Percentiles rank a stretch among this genome's conserved stretches.
phyloP scores from a whole-genome alignment of 2,888 invertebrate species.

The Strigamia transsilvanica region DNA sequence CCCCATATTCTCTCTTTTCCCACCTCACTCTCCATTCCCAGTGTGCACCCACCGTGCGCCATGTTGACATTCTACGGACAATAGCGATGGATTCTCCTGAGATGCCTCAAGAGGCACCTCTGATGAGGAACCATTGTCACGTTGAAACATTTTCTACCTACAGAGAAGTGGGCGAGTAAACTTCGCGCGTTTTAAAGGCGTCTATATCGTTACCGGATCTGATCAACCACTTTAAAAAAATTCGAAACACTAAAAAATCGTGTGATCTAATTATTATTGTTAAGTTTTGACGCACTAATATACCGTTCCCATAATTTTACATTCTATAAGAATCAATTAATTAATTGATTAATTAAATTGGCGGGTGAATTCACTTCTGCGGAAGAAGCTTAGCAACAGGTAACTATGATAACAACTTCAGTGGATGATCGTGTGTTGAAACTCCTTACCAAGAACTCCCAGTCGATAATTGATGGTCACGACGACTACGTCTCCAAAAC shows the following conservation, averaged over 20 bases:
- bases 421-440: neutral
- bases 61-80: slow-evolving; percentile 46
- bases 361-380: neutral
- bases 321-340: neutral
- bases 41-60: slow-evolving; percentile 48
- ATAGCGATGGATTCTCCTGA: slow-evolving; percentile 42
- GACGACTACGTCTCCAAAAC: slow-evolving; percentile 74
- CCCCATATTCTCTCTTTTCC: slow-evolving; percentile 28
- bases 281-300: neutral
- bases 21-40: slow-evolving; percentile 45
- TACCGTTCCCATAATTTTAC: neutral
- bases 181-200: neutral
- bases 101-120: slow-evolving; percentile 45
- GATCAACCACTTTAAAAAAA: neutral
- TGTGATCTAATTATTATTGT: neutral
- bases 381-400: neutral
- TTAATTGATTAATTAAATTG: neutral
- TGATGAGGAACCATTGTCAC: slow-evolving; percentile 48
- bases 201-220: neutral
- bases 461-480: slow-evolving; percentile 69
- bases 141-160: slow-evolving; percentile 19
- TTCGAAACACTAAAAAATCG: neutral
- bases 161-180: neutral
- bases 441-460: slow-evolving; percentile 66
- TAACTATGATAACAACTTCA: neutral